Percentiles rank a stretch among this genome's conserved stretches.
Evolutionary conservation across 2,113 vertebrate species (phyloP).

Genomic region (Dipodomys merriami): DNA sequence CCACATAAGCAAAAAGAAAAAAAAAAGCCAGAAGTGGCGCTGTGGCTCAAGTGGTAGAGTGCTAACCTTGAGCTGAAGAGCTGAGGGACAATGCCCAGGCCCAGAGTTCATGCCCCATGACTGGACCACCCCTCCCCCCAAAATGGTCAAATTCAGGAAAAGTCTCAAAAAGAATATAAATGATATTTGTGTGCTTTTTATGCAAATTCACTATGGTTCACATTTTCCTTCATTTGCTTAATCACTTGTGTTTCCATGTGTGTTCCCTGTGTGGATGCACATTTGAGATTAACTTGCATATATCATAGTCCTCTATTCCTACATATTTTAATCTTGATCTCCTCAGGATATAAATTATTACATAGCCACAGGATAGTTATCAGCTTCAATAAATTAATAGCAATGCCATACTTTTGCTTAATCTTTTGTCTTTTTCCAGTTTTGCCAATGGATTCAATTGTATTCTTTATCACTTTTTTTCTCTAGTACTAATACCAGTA

Average conservation of each 20-base stretch:
- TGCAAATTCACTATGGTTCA: background rate
- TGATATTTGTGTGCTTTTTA: background rate
- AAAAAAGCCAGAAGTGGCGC: too few relatives aligned
- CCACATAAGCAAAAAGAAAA: too few relatives aligned
- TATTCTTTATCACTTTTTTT: too few relatives aligned
- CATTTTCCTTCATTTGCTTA: background rate
- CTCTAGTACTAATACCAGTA: too few relatives aligned
- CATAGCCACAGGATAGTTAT: background rate
- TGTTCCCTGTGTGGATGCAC: background rate
- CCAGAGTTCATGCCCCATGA: too few relatives aligned
- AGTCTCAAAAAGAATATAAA: background rate
- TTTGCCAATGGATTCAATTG: background rate
- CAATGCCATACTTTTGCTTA: constrained; percentile 6
- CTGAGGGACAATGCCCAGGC: too few relatives aligned
- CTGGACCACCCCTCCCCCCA: too few relatives aligned
- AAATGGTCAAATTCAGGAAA: background rate
- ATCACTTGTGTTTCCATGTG: background rate
- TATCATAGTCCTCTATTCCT: background rate
- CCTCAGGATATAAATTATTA: background rate
- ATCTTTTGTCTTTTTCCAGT: background rate
- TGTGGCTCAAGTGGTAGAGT: too few relatives aligned
- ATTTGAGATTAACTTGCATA: constrained; percentile 1
- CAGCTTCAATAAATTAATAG: constrained; percentile 23
- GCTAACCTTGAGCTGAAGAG: too few relatives aligned
- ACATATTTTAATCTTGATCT: constrained; percentile 18